Evolutionary conservation across 2,888 invertebrate species (phyloP).

Genomic region (Hirtodrosophila histrioides): DNA sequence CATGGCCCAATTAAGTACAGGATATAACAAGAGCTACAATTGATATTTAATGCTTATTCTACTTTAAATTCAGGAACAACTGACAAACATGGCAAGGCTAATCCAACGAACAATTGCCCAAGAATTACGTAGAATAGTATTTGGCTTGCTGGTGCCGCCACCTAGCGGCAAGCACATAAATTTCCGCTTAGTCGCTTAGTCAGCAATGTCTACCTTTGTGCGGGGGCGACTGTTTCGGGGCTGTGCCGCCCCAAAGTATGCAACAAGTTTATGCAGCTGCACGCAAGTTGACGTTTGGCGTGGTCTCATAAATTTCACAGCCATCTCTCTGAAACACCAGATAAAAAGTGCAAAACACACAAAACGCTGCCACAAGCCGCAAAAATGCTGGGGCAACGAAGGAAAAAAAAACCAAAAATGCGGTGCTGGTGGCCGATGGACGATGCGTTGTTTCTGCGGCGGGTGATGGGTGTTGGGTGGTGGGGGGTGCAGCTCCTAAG

Average conservation of each 20-base stretch:
- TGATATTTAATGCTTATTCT: no score
- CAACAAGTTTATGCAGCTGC: constrained; percentile 78
- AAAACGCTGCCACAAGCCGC: constrained; percentile 36
- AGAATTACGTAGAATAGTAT: no score
- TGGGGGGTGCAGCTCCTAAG: constrained; percentile 56
- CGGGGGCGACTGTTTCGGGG: background rate
- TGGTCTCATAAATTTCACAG: constrained; percentile 71
- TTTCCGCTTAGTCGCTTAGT: constrained; percentile 14
- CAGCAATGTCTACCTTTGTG: constrained; percentile 11
- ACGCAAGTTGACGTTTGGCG: constrained; percentile 61
- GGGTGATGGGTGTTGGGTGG: constrained; percentile 1
- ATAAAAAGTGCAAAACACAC: constrained; percentile 29
- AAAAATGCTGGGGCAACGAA: constrained; percentile 27
- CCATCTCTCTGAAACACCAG: constrained; percentile 31
- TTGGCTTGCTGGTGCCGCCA: no score
- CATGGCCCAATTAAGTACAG: no score
- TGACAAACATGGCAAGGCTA: no score
- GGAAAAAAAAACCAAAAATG: constrained; percentile 20
- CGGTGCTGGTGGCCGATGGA: constrained; percentile 6
- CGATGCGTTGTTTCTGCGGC: constrained; percentile 4
- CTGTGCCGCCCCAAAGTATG: constrained; percentile 38
- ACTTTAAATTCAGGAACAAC: no score
- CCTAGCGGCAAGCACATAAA: background rate
- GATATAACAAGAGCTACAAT: no score
- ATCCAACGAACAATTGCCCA: no score